These are phyloP conservation scores for Pangasianodon gigas DNA, from an alignment of 2,113 vertebrate genomes.

Conservation along the genomic window DNA sequence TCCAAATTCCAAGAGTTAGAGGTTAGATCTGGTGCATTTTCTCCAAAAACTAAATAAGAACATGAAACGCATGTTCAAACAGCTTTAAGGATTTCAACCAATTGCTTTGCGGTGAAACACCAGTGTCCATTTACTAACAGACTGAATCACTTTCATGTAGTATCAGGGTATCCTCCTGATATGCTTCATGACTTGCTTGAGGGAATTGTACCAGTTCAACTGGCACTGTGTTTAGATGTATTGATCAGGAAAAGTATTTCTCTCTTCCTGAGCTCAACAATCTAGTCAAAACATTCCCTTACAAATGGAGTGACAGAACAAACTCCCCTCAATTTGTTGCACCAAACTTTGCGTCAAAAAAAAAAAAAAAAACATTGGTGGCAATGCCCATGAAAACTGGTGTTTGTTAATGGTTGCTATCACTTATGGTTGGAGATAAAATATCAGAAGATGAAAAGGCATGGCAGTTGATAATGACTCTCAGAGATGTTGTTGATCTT, in stretches of 20 bases:
- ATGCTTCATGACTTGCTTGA: conserved; percentile 1
- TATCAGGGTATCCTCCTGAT: conserved; percentile 12
- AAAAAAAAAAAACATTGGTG: not conserved
- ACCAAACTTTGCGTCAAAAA: too few species aligned
- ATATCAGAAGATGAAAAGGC: not conserved
- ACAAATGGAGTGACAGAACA: conserved; percentile 14
- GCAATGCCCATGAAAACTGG: not conserved
- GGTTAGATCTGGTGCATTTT: too few species aligned
- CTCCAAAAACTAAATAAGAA: too few species aligned
- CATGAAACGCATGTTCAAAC: too few species aligned
- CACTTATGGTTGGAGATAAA: not conserved
- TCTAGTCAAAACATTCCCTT: not conserved
- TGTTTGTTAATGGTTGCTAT: not conserved
- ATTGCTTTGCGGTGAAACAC: too few species aligned
- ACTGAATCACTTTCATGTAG: not conserved
- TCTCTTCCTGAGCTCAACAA: conserved; percentile 10
- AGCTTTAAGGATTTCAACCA: too few species aligned
- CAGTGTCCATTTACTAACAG: not conserved
- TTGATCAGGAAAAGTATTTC: conserved; percentile 12
- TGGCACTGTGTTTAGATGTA: conserved; percentile 14
- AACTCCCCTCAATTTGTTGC: not conserved
- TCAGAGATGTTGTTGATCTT: conserved; percentile 15
- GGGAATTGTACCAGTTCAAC: not conserved
- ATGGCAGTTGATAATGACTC: not conserved
- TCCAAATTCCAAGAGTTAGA: too few species aligned